Conservation (phyloP, 2,797 vertebrate genomes). For the Tauraco hartlaubi region DNA sequence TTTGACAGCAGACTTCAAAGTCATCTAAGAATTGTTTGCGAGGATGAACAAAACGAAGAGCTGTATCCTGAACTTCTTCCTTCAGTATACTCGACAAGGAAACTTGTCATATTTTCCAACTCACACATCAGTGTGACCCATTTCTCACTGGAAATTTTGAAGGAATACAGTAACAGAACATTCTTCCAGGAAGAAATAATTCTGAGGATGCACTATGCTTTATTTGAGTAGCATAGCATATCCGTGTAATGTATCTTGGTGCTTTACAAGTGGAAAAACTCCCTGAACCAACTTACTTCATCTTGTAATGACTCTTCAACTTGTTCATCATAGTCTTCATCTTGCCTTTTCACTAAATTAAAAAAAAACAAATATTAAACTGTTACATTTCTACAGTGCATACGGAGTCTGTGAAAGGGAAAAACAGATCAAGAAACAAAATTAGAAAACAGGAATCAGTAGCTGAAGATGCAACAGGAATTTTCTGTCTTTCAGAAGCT, state of each 20-base stretch:
- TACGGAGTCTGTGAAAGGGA: background rate
- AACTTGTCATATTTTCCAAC: background rate
- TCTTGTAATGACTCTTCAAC: conserved; percentile 97
- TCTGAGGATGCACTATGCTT: background rate
- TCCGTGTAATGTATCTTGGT: background rate
- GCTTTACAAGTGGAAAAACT: background rate
- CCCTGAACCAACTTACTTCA: conserved; percentile 83
- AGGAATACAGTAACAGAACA: background rate
- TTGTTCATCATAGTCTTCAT: conserved; percentile 99
- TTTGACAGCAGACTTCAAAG: background rate
- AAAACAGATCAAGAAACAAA: background rate
- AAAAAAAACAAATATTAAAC: conserved; percentile 48
- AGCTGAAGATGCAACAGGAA: background rate
- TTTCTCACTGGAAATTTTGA: background rate
- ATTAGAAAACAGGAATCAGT: background rate
- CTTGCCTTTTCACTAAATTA: conserved; percentile 93
- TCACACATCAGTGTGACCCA: background rate
- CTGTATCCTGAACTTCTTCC: background rate
- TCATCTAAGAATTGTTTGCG: background rate
- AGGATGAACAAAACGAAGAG: background rate
- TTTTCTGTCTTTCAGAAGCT: background rate
- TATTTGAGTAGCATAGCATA: background rate
- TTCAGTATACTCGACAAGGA: background rate
- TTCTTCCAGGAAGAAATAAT: background rate
- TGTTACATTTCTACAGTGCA: background rate